These are phyloP conservation scores for Caenorhabditis japonica DNA, from an alignment of 2,888 invertebrate species.

Conservation along the genomic window DNA sequence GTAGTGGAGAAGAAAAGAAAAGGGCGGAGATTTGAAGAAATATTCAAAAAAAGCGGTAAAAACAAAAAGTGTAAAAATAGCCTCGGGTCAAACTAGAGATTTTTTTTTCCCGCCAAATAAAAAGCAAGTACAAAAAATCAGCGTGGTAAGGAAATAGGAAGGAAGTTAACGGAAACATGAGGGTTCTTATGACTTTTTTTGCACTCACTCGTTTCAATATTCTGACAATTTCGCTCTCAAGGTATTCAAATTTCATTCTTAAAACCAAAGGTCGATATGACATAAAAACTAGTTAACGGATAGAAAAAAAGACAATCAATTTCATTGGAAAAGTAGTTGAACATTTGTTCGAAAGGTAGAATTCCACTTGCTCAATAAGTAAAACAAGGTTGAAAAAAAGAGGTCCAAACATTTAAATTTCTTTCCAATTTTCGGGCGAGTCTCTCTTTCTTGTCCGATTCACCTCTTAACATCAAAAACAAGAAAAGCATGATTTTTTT, in stretches of 20 bases:
- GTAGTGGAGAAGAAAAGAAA: conserved; percentile 14
- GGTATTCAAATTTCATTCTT: conserved; percentile 45
- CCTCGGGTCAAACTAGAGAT: conserved; percentile 41
- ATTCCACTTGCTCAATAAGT: neutral
- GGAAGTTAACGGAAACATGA: conserved; percentile 24
- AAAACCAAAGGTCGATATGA: conserved; percentile 27
- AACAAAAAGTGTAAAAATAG: conserved; percentile 48
- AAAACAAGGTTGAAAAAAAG: conserved; percentile 31
- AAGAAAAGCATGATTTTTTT: no score
- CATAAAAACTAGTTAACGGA: neutral
- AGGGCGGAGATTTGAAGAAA: conserved; percentile 13
- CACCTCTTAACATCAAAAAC: no score
- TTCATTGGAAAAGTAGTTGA: no score
- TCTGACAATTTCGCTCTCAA: conserved; percentile 32
- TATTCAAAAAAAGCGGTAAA: conserved; percentile 22
- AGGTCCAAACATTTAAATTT: conserved; percentile 49
- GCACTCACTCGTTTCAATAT: conserved; percentile 7
- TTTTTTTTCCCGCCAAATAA: no score
- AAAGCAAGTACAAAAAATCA: conserved; percentile 47
- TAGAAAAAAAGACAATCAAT: neutral
- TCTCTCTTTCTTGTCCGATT: conserved; percentile 22
- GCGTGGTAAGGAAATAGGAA: conserved; percentile 32
- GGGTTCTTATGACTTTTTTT: conserved; percentile 18
- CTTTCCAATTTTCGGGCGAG: conserved; percentile 46
- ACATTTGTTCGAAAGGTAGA: conserved; percentile 40